Conservation (phyloP, 2,888 invertebrate genomes). For the Mamestra brassicae region DNA sequence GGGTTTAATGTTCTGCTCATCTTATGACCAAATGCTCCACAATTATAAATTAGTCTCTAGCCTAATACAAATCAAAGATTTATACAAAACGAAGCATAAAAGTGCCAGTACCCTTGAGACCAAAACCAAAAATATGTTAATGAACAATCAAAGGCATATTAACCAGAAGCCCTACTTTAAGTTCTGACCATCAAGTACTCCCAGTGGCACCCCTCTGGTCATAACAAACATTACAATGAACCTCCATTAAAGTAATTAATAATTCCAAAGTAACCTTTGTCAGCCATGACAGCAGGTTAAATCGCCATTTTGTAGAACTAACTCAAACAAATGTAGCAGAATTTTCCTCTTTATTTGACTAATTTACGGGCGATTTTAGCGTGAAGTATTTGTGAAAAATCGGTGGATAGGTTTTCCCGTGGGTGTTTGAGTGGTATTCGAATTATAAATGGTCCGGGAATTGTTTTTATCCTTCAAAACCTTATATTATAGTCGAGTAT, state of each 20-base stretch:
- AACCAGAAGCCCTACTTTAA: neutral
- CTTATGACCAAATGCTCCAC: neutral
- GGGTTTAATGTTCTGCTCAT: too few species aligned
- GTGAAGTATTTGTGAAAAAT: slow-evolving; percentile 7
- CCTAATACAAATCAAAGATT: neutral
- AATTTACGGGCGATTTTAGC: slow-evolving; percentile 28
- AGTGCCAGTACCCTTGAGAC: neutral
- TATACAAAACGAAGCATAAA: too few species aligned
- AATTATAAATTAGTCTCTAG: too few species aligned
- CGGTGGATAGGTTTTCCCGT: slow-evolving; percentile 4
- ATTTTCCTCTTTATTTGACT: slow-evolving; percentile 25
- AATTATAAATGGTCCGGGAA: slow-evolving; percentile 2
- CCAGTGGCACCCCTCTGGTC: slow-evolving; percentile 14
- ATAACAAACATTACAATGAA: slow-evolving; percentile 53
- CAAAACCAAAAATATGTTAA: slow-evolving; percentile 21
- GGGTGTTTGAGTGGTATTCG: slow-evolving; percentile 1
- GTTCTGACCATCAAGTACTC: slow-evolving; percentile 29
- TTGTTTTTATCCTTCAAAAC: neutral
- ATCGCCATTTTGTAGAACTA: slow-evolving; percentile 38
- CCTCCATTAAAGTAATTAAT: slow-evolving; percentile 74
- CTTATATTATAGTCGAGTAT: too few species aligned
- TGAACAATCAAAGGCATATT: slow-evolving; percentile 15
- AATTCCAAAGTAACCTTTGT: slow-evolving; percentile 71
- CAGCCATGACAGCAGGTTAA: slow-evolving; percentile 65
- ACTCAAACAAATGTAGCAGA: slow-evolving; percentile 36